phyloP scores from a whole-genome alignment of 2,797 vertebrate species.

The Threskiornis aethiopicus region DNA sequence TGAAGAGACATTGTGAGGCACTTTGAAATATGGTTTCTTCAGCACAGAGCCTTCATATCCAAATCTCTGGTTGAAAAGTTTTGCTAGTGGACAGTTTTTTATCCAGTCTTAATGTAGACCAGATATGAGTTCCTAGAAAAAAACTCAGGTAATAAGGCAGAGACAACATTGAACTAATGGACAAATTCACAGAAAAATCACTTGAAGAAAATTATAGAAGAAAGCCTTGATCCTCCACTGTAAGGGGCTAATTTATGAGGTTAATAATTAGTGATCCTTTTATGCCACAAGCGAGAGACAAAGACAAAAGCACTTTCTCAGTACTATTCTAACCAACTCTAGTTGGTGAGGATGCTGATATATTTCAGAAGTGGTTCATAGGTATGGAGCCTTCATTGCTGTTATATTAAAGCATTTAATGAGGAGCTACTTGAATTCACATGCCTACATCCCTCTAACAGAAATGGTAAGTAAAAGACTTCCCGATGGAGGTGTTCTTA shows the following conservation, averaged over 20 bases:
- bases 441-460: neutral
- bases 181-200: neutral
- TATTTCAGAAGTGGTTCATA: neutral
- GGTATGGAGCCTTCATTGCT: neutral
- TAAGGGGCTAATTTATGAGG: neutral
- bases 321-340: neutral
- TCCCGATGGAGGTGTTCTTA: neutral
- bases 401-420: neutral
- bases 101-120: neutral
- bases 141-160: neutral
- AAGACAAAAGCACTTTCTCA: neutral
- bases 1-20: neutral
- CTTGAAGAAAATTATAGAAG: neutral
- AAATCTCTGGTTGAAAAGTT: neutral
- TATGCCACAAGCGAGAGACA: neutral
- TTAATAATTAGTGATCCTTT: neutral
- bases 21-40: neutral
- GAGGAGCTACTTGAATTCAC: neutral
- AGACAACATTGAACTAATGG: neutral
- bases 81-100: neutral
- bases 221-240: neutral
- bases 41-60: neutral
- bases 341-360: neutral
- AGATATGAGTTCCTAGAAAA: neutral
- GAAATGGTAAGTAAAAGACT: neutral